Percentiles rank a stretch among this genome's conserved stretches.
Evolutionary conservation across 2,797 vertebrate genomes (phyloP).

Genomic region (Gymnoscopelus microlampas): DNA sequence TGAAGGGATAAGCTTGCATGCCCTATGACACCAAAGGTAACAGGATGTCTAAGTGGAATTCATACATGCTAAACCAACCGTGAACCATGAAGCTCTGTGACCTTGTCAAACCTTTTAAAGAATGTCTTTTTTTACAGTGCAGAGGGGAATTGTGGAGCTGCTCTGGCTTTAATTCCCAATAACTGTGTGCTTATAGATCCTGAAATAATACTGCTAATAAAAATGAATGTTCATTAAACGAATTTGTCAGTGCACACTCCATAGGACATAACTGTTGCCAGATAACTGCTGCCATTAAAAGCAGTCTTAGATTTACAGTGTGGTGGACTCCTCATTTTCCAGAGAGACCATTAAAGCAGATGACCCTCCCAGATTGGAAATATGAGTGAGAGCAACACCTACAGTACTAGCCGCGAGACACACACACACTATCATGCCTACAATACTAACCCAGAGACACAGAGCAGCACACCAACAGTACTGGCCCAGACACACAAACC

Average conservation of each 20-base stretch:
- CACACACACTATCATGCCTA: conserved; percentile 8
- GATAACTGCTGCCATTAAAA: conserved; percentile 83
- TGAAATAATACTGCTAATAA: conserved; percentile 82
- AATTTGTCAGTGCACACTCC: conserved; percentile 84
- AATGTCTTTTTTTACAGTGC: conserved; percentile 46
- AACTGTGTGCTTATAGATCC: conserved; percentile 73
- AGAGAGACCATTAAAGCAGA: conserved; percentile 83
- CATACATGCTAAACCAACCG: background rate
- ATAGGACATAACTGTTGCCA: conserved; percentile 79
- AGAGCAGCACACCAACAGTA: conserved; percentile 46
- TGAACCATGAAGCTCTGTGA: conserved; percentile 37
- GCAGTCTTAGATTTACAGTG: conserved; percentile 80
- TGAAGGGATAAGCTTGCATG: background rate
- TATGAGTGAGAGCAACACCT: conserved; percentile 69
- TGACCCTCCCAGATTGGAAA: conserved; percentile 79
- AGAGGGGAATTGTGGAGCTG: conserved; percentile 49
- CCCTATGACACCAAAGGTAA: background rate
- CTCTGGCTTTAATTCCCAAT: conserved; percentile 64
- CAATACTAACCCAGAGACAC: conserved; percentile 7
- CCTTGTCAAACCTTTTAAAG: conserved; percentile 60
- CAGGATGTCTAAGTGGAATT: conserved; percentile 1
- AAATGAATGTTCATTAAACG: conserved; percentile 84
- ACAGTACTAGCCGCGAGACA: conserved; percentile 37
- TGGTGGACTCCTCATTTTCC: conserved; percentile 79
- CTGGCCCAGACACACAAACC: conserved; percentile 12